Evolutionary conservation across 92 coral and sea anemone species (phyloP).

Genomic region (Zoanthus sansibaricus): DNA sequence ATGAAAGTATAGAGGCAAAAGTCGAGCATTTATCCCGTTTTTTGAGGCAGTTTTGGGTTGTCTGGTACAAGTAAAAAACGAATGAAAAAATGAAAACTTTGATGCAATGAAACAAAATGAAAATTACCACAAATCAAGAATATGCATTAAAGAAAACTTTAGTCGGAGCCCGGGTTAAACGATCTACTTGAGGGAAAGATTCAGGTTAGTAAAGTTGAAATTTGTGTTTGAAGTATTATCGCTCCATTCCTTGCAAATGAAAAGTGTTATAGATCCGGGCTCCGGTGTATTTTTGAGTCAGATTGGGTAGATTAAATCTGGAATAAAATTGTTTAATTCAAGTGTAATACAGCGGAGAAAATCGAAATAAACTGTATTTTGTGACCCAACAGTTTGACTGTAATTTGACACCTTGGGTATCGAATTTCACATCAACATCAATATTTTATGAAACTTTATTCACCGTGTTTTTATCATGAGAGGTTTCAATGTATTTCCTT

Average conservation of each 20-base stretch:
- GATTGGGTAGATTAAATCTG: slow-evolving; percentile 15
- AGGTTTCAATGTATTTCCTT: neutral
- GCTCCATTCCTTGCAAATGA: neutral
- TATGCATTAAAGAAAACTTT: slow-evolving; percentile 13
- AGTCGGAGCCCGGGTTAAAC: slow-evolving; percentile 36
- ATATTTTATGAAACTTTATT: neutral
- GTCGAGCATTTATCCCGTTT: slow-evolving; percentile 27
- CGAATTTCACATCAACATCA: neutral
- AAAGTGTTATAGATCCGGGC: neutral
- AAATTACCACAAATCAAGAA: slow-evolving; percentile 23
- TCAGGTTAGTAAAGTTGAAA: slow-evolving; percentile 13
- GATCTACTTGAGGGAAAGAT: neutral
- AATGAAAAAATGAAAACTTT: slow-evolving; percentile 14
- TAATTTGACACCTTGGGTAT: slow-evolving; percentile 3
- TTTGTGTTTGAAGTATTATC: slow-evolving; percentile 12
- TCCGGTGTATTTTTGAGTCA: slow-evolving; percentile 17
- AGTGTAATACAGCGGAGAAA: slow-evolving; percentile 10
- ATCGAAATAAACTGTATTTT: slow-evolving; percentile 26
- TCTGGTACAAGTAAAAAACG: slow-evolving; percentile 12
- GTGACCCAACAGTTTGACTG: neutral
- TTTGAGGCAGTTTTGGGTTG: slow-evolving; percentile 17
- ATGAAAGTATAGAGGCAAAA: slow-evolving; percentile 23
- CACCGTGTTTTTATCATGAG: neutral
- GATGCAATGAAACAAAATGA: slow-evolving; percentile 7
- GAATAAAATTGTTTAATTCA: neutral